Evolutionary conservation across 2,113 vertebrate genomes (phyloP), one percentile per base, ranked within the genome.

Genomic region (Donacobius atricapilla): DNA sequence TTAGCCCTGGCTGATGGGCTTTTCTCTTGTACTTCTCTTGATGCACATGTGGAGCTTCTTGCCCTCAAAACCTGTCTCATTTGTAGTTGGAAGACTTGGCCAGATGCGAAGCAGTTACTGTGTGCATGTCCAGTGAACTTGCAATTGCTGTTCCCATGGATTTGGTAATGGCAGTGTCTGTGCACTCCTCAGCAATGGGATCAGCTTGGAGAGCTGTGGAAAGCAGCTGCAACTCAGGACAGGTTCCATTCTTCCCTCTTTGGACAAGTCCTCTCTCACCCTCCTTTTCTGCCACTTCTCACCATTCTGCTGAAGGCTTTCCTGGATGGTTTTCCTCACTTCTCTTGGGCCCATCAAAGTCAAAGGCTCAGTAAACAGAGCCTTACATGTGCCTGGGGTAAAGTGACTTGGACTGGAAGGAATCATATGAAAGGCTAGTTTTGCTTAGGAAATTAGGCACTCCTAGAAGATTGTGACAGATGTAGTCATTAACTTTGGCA

Each of bases 121-220:
- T 54, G 45, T 51, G n/a, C 53, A 10, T 6, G 76, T 33, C 19
- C 61, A 72, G 6, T 21, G 4, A 58, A 80, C 24, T n/a, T 72
- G 44, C 12, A 50, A 7, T 16, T 11, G 35, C 39, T 0, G 4
- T 48, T 54, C 15, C 7, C 6, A 0, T 27, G 37, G 58, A 4
- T 87, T 69, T 87, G 64, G 37, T 15, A 10, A 4, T 9, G 24
- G 58, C 37, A 21, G 0, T 5, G 37, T 13, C 50, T 81, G 80
- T 31, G 50, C 48, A 1, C 39, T 33, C 25, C 19, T 88, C 31
- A 9, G 66, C 1, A 3, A 3, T 6, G 35, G 3, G 22, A 7
- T 13, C 54, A 81, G 53, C 21, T 19, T 9, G 39, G 33, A 37
- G 47, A n/a, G 5, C 40, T 44, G 18, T 13, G 63, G 51, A 10